Conservation (phyloP, 2,888 invertebrate genomes). For the Globia sparganii region DNA sequence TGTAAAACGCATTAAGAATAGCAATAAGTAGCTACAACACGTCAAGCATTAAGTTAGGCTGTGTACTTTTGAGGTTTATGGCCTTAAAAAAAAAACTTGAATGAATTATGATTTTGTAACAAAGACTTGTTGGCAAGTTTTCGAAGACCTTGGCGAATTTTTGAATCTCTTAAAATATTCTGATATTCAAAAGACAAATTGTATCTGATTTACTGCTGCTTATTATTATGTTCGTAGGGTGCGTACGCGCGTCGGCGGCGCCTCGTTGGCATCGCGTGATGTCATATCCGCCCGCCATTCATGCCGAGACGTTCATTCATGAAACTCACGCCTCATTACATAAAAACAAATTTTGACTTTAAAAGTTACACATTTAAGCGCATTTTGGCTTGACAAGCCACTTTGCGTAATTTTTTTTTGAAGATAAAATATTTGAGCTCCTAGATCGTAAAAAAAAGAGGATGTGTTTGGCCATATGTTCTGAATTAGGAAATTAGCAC, state of each 20-base stretch:
- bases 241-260: slow-evolving; percentile 80
- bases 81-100: slow-evolving; percentile 15
- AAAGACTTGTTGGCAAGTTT: slow-evolving; percentile 2
- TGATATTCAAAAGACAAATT: slow-evolving; percentile 38
- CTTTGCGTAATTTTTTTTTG: slow-evolving; percentile 43
- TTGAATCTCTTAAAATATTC: not conserved
- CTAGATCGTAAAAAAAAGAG: slow-evolving; percentile 64
- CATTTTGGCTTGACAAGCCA: slow-evolving; percentile 23
- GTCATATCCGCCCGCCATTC: slow-evolving; percentile 85
- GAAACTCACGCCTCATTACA: slow-evolving; percentile 66
- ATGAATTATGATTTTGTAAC: slow-evolving; percentile 3
- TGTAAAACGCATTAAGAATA: slow-evolving; percentile 44
- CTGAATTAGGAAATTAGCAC: slow-evolving; percentile 60
- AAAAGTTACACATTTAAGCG: not conserved
- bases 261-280: slow-evolving; percentile 74
- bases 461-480: slow-evolving; percentile 64
- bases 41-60: slow-evolving; percentile 27
- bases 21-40: slow-evolving; percentile 34
- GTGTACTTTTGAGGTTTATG: slow-evolving; percentile 23
- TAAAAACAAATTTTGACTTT: slow-evolving; percentile 52
- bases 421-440: slow-evolving; percentile 45
- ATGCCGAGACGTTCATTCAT: slow-evolving; percentile 83
- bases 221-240: slow-evolving; percentile 68
- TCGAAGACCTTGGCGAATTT: not conserved
- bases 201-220: slow-evolving; percentile 61